phyloP scores from a whole-genome alignment of 2,797 vertebrate species.

The Coccyzus lansbergi region DNA sequence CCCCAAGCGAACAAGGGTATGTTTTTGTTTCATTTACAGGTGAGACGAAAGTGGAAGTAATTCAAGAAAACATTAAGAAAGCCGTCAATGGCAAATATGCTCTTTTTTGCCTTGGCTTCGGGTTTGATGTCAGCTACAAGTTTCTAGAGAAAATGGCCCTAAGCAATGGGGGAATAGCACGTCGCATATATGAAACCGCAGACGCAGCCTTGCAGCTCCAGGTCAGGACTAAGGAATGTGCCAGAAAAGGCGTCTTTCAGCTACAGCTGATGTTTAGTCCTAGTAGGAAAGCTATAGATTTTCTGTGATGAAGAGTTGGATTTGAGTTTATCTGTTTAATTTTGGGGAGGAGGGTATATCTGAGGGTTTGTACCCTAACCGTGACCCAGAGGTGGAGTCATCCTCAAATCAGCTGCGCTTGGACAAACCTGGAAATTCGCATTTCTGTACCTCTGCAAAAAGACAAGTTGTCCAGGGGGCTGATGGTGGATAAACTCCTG shows the following conservation, averaged over 20 bases:
- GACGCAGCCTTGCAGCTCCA: slow-evolving; percentile 91
- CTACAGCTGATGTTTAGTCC: background rate
- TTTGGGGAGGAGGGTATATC: background rate
- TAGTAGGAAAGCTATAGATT: background rate
- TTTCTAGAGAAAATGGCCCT: slow-evolving; percentile 92
- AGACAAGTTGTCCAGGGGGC: background rate
- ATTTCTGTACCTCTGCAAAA: background rate
- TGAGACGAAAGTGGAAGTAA: slow-evolving; percentile 36
- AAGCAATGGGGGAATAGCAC: slow-evolving; percentile 85
- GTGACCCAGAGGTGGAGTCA: background rate
- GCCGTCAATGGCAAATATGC: slow-evolving; percentile 80
- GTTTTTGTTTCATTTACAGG: slow-evolving; percentile 38
- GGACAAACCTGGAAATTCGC: background rate
- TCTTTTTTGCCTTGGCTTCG: slow-evolving; percentile 92
- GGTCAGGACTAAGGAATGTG: slow-evolving; percentile 70
- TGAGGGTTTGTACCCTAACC: background rate
- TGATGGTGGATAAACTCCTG: background rate
- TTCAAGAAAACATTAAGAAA: slow-evolving; percentile 81
- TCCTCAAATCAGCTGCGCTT: background rate
- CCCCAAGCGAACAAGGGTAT: fast-evolving
- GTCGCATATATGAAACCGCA: slow-evolving; percentile 89
- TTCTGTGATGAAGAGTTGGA: background rate
- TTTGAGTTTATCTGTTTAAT: background rate
- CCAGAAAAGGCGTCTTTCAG: background rate
- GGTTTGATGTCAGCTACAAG: slow-evolving; percentile 88